Evolutionary conservation across 2,113 vertebrate species (phyloP).

Genomic region (Semicossyphus pulcher): DNA sequence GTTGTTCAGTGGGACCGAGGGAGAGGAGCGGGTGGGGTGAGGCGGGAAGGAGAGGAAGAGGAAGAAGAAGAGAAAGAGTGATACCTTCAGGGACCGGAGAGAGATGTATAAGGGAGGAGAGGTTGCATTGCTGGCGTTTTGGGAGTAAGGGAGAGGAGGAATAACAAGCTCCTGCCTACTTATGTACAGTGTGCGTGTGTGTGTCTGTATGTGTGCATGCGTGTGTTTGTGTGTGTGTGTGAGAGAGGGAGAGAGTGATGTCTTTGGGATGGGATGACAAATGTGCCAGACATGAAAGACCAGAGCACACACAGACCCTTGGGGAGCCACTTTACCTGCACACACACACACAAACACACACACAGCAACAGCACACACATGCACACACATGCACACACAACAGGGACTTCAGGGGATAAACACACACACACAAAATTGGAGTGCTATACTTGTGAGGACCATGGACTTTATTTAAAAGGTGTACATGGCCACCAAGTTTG

Average conservation of each 20-base stretch:
- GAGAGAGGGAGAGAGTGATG: slow-evolving; percentile 66
- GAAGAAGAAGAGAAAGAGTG: slow-evolving; percentile 79
- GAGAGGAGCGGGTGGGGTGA: slow-evolving; percentile 54
- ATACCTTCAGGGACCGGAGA: slow-evolving; percentile 71
- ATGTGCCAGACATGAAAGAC: slow-evolving; percentile 83
- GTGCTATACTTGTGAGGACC: slow-evolving; percentile 14
- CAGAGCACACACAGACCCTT: slow-evolving; percentile 61
- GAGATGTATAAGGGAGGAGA: slow-evolving; percentile 69
- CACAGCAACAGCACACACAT: slow-evolving; percentile 9
- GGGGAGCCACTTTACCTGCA: slow-evolving; percentile 62
- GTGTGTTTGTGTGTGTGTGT: slow-evolving; percentile 22
- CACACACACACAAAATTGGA: slow-evolving; percentile 4
- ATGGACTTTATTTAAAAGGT: no score
- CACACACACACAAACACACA: slow-evolving; percentile 21
- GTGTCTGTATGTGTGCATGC: slow-evolving; percentile 11
- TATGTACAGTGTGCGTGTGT: slow-evolving; percentile 49
- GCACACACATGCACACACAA: slow-evolving; percentile 8
- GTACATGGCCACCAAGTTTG: background rate
- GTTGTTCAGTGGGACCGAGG: slow-evolving; percentile 74
- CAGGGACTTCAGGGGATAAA: slow-evolving; percentile 40
- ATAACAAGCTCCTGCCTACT: slow-evolving; percentile 74
- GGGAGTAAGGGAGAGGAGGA: slow-evolving; percentile 67
- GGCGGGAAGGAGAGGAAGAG: background rate
- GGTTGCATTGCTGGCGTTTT: slow-evolving; percentile 66
- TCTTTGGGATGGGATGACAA: slow-evolving; percentile 89